Evolutionary conservation across 2,888 invertebrate genomes (phyloP).

Genomic region (Rosalia funebris): DNA sequence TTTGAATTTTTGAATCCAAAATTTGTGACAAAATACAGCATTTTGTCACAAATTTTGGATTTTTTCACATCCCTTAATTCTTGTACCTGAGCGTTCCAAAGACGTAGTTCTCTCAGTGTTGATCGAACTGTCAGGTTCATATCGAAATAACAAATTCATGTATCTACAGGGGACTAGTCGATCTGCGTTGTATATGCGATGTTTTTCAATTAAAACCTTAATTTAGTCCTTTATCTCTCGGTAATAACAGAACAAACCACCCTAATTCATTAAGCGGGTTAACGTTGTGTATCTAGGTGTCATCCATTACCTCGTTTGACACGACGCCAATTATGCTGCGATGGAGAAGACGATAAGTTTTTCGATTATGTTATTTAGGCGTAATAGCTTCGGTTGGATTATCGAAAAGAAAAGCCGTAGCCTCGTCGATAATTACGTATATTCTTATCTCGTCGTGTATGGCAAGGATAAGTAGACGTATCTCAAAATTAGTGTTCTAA

Average conservation of each 20-base stretch:
- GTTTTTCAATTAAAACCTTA: conserved; percentile 32
- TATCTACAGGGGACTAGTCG: too few relatives aligned
- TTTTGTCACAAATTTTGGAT: too few relatives aligned
- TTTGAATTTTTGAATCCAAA: too few relatives aligned
- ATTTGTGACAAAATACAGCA: too few relatives aligned
- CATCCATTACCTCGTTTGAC: conserved; percentile 16
- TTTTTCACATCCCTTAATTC: too few relatives aligned
- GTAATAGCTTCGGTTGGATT: not conserved
- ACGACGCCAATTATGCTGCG: not conserved
- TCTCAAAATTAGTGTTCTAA: too few relatives aligned
- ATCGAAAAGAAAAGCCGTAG: not conserved
- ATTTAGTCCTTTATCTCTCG: conserved; percentile 27
- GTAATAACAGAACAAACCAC: conserved; percentile 18
- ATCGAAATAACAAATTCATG: too few relatives aligned
- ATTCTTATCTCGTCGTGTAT: not conserved
- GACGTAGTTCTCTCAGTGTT: too few relatives aligned
- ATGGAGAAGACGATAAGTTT: conserved; percentile 1
- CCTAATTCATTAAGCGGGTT: conserved; percentile 19
- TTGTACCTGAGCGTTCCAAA: too few relatives aligned
- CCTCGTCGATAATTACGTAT: not conserved
- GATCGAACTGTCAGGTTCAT: too few relatives aligned
- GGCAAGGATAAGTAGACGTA: too few relatives aligned
- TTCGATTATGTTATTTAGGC: conserved; percentile 4
- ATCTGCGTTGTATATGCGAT: too few relatives aligned
- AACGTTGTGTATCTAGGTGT: conserved; percentile 1